A percentile compares a stretch with the other conserved stretches of the same genome.
Evolutionary conservation across 2,888 invertebrate species (phyloP).

Genomic region (Tiphia femorata): DNA sequence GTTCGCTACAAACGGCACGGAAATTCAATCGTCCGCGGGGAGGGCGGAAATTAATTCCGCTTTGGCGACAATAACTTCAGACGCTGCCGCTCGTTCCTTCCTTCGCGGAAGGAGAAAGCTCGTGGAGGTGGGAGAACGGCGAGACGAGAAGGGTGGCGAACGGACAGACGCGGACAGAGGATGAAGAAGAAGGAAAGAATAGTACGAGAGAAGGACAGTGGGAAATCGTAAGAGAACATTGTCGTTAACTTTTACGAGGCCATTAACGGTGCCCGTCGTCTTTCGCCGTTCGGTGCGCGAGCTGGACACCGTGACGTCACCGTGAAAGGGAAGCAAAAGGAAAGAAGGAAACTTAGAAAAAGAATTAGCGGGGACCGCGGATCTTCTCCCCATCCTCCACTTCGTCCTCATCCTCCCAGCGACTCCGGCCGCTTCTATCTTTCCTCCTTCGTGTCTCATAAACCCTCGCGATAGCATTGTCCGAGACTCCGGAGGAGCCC

Average conservation of each 20-base stretch:
- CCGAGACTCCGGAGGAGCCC: constrained; percentile 19
- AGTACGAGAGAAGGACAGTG: constrained; percentile 38
- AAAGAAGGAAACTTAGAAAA: constrained; percentile 42
- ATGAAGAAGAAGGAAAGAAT: no score
- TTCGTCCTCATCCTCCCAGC: constrained; percentile 8
- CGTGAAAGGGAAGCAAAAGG: constrained; percentile 39
- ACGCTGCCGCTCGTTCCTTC: constrained; percentile 26
- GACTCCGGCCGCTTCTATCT: constrained; percentile 6
- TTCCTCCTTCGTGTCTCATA: constrained; percentile 40
- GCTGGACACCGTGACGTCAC: constrained; percentile 65
- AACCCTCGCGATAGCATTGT: constrained; percentile 44
- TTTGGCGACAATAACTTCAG: constrained; percentile 64
- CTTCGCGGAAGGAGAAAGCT: constrained; percentile 30
- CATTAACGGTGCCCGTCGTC: constrained; percentile 67
- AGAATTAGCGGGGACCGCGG: constrained; percentile 54
- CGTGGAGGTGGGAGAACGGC: constrained; percentile 14
- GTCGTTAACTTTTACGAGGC: constrained; percentile 69
- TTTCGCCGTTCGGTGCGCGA: constrained; percentile 58
- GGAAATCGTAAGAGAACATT: constrained; percentile 65
- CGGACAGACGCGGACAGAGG: no score
- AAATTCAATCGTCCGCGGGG: constrained; percentile 44
- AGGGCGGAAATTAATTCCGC: constrained; percentile 60
- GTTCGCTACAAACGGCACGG: constrained; percentile 34
- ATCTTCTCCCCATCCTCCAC: constrained; percentile 27
- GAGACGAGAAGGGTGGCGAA: constrained; percentile 25